These are phyloP conservation scores for Trachelus troglodyta DNA, from an alignment of 2,888 invertebrate genomes.

Conservation along the genomic window DNA sequence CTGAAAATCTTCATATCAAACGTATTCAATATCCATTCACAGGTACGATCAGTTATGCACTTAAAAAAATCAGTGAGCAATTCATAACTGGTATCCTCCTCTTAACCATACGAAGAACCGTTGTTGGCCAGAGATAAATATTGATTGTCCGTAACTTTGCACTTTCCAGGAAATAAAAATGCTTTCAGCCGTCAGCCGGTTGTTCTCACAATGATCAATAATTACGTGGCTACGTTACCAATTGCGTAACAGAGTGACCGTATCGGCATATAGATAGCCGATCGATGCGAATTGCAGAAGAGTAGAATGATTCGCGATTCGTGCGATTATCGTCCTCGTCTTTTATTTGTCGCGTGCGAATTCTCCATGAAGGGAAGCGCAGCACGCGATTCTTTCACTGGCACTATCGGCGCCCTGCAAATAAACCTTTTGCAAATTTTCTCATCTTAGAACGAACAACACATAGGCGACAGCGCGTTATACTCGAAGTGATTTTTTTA, in stretches of 20 bases:
- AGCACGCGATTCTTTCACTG: not conserved
- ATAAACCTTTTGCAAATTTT: not conserved
- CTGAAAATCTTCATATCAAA: not conserved
- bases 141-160: not conserved
- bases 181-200: constrained; percentile 2
- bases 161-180: not conserved
- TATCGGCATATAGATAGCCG: not conserved
- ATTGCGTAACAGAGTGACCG: not conserved
- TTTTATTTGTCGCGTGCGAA: not conserved
- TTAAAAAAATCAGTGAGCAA: not conserved
- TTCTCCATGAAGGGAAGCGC: not conserved
- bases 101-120: not conserved
- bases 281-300: not conserved
- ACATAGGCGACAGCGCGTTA: not conserved
- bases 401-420: not conserved
- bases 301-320: not conserved
- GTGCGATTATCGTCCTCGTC: not conserved
- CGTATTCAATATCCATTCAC: not conserved
- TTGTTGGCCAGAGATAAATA: not conserved
- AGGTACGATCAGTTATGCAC: not conserved
- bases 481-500: not conserved
- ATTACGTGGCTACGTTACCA: not conserved
- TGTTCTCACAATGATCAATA: constrained; percentile 4
- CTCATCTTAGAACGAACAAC: not conserved
- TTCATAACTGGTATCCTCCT: not conserved